These are phyloP conservation scores for Cyphomyrus discorhynchus DNA, from an alignment of 2,113 vertebrate genomes.

Conservation along the genomic window DNA sequence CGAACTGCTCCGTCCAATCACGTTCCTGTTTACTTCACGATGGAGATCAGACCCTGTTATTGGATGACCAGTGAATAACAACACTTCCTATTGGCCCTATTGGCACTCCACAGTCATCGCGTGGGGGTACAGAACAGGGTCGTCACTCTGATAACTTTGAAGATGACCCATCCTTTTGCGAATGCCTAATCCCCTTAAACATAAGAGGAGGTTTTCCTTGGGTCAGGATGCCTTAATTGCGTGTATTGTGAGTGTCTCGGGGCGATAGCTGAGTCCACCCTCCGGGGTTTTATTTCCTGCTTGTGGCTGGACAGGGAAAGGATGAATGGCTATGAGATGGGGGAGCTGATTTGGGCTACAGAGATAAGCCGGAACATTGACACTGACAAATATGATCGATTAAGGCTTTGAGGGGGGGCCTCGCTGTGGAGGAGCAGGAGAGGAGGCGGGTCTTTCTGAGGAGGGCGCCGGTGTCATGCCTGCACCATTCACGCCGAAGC, in stretches of 20 bases:
- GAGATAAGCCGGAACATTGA: constrained; percentile 69
- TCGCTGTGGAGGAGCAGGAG: constrained; percentile 43
- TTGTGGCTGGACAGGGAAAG: constrained; percentile 13
- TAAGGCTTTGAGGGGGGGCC: constrained; percentile 61
- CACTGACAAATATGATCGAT: constrained; percentile 76
- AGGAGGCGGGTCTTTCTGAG: constrained; percentile 14
- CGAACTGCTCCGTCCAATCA: not conserved
- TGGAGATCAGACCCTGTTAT: not conserved
- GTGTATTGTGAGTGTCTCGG: not conserved
- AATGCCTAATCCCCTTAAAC: not conserved
- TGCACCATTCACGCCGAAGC: not conserved
- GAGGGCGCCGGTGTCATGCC: not conserved
- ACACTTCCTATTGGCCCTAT: not conserved
- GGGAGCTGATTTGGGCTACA: constrained; percentile 52
- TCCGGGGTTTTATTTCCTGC: not conserved
- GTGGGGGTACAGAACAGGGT: not conserved
- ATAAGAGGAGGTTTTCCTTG: not conserved
- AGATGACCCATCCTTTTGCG: not conserved
- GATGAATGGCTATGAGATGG: constrained; percentile 52
- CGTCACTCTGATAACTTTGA: not conserved
- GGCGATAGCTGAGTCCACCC: not conserved
- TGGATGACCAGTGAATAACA: not conserved
- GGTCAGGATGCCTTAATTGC: constrained; percentile 6
- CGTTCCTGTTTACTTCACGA: not conserved
- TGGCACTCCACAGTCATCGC: not conserved